Conservation (phyloP, 1,140 invertebrate genomes). For the Drosophila busckii region DNA sequence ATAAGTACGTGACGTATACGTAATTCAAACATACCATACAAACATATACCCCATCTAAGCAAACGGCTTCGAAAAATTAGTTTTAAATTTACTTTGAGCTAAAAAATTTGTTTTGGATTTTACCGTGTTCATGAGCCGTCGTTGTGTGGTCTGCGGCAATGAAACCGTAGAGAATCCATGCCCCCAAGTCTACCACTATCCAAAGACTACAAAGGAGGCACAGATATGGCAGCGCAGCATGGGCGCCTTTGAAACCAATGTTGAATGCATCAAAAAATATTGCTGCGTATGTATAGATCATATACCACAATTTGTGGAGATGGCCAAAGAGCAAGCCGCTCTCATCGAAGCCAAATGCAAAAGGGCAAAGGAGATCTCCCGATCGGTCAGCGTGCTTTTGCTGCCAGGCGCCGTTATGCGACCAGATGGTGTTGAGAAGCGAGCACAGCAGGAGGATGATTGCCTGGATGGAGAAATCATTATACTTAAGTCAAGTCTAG, state of each 20-base stretch:
- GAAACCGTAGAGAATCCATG: background rate
- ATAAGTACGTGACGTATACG: no score
- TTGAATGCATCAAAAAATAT: conserved; percentile 27
- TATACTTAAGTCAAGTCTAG: conserved; percentile 42
- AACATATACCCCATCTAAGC: no score
- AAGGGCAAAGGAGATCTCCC: background rate
- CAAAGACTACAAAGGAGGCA: conserved; percentile 44
- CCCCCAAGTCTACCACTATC: conserved; percentile 39
- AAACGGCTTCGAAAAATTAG: no score
- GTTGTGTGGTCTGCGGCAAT: conserved; percentile 53
- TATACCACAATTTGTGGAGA: conserved; percentile 52
- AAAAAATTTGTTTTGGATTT: background rate
- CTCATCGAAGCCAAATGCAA: conserved; percentile 1
- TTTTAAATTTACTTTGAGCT: background rate
- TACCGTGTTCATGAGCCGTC: conserved; percentile 12
- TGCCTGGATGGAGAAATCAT: conserved; percentile 39
- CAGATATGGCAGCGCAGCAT: conserved; percentile 53
- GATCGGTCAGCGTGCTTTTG: conserved; percentile 41
- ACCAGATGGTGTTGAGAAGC: conserved; percentile 15
- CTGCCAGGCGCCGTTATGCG: conserved; percentile 37
- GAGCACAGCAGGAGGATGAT: background rate
- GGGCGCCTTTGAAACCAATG: conserved; percentile 19
- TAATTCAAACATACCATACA: no score
- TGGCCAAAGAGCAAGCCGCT: conserved; percentile 29
- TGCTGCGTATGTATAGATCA: conserved; percentile 60